Base-by-base conservation (phyloP, 1,140 invertebrate genomes). In the Brachionus manjavacas region DNA sequence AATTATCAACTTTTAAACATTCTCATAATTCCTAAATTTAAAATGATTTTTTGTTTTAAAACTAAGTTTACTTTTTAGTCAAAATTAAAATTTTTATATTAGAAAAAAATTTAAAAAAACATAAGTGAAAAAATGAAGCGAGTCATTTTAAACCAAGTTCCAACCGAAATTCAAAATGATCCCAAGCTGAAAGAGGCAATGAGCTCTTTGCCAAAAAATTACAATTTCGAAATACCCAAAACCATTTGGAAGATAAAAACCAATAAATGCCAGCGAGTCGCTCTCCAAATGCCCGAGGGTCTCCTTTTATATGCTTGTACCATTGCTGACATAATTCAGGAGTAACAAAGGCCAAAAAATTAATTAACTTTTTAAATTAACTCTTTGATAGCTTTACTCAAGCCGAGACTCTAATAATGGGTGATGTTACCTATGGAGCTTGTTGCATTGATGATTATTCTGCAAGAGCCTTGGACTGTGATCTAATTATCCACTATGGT, bases 381-480 rank as follows among this genome's bases (percentile, higher is more conserved):
- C 11, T 20, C 11, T 23, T 84, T 52, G 79, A 28, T 70, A 90
- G 94, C 76, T 97, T 98, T 88, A 96, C 96, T 12, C 92, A 92
- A 66, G 95, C 94, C 31, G 96, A 99, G 85, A 94, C 94, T n/a
- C 92, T 99, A 14, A 97, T 99, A 85, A 96, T 99, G 95, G 83
- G 95, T 12, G 98, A 99, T 91, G 95, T 97, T 0, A 98, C 96
- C 2, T 99, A 99, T 90, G 98, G 97, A 66, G 98, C 98, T 3
- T 99, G 98, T 89, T 99, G 98, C 90, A 93, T 99, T n/a, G 98
- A 99, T 89, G 98, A 99, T 90, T 95, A 93, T 86, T 96, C 95
- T 11, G 96, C 97, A 0, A 92, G 92, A 87, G 94, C 95, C 20
- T 91, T 99, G 35, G 94, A 93, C 16, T 95, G 95, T 46, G 95